Conservation (phyloP, 2,113 vertebrate species). For the Chlorodrepanis virens region DNA sequence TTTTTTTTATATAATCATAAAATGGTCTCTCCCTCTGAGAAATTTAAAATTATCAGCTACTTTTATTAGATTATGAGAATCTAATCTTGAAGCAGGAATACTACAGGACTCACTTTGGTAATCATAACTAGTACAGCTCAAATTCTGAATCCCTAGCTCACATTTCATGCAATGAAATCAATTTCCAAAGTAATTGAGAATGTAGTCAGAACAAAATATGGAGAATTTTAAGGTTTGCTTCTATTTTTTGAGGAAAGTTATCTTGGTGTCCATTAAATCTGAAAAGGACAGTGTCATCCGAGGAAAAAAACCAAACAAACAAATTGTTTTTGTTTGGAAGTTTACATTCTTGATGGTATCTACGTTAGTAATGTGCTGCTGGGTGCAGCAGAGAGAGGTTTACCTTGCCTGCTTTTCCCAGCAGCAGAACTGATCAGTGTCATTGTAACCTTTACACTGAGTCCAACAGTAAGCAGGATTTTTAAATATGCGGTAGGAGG, state of each 20-base stretch:
- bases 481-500: not conserved
- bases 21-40: not conserved
- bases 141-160: not conserved
- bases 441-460: not conserved
- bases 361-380: rapidly evolving
- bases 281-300: not conserved
- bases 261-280: not conserved
- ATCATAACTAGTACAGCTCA: not conserved
- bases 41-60: not conserved
- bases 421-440: not conserved
- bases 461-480: not conserved
- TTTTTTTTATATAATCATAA: not conserved
- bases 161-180: not conserved
- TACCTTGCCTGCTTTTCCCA: not conserved
- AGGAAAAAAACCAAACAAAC: rapidly evolving
- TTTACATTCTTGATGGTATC: not conserved
- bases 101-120: not conserved
- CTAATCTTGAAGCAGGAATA: not conserved
- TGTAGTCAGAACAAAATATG: not conserved
- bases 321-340: not conserved
- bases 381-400: not conserved
- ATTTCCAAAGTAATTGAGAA: not conserved
- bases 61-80: not conserved
- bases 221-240: not conserved
- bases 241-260: not conserved